Evolutionary conservation across 1,140 invertebrate genomes (phyloP).

Genomic region (Sesamia nonagrioides): DNA sequence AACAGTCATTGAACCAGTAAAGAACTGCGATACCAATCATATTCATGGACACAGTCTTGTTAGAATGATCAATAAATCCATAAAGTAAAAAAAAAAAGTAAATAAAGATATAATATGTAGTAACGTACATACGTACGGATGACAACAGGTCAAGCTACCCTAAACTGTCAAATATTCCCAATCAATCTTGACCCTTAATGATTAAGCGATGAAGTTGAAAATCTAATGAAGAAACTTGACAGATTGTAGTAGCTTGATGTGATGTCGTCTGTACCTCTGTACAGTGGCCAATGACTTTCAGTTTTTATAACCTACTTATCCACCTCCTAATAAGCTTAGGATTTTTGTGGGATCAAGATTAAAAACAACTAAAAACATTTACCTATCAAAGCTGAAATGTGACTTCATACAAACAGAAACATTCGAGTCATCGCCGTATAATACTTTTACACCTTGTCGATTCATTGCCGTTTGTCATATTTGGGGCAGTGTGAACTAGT

Average conservation of each 20-base stretch:
- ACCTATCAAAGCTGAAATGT: background rate
- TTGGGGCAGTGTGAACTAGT: background rate
- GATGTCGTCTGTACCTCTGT: no score
- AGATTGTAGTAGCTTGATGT: no score
- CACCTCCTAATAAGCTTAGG: background rate
- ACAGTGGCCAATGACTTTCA: conserved; percentile 1
- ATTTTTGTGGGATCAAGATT: background rate
- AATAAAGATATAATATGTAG: no score
- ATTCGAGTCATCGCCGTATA: background rate
- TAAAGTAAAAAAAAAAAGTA: background rate
- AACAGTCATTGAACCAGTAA: no score
- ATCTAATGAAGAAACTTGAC: no score
- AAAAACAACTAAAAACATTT: background rate
- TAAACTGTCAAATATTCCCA: no score
- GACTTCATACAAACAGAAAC: background rate
- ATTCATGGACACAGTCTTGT: no score
- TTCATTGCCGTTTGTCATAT: background rate
- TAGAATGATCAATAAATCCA: background rate
- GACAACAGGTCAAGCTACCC: no score
- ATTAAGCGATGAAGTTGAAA: no score
- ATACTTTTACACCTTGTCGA: background rate
- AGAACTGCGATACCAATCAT: no score
- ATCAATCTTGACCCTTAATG: no score
- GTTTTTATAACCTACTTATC: background rate
- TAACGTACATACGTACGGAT: background rate